Percentiles rank a stretch among this genome's conserved stretches.
These are phyloP conservation scores for Euthynnus affinis DNA, from an alignment of 2,797 vertebrate species.

Conservation along the genomic window DNA sequence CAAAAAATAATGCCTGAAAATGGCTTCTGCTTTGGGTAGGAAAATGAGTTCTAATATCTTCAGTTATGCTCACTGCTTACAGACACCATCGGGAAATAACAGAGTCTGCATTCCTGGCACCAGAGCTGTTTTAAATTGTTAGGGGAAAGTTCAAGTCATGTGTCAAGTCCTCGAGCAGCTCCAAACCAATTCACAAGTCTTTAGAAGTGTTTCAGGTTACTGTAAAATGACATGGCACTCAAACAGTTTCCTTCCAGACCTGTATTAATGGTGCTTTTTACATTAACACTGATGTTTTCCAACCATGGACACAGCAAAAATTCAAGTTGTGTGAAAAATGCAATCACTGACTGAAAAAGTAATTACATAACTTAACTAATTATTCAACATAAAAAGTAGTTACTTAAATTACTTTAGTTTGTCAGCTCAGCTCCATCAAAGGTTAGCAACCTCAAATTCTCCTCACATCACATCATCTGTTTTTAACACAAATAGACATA, in stretches of 20 bases:
- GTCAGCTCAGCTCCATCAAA: not conserved
- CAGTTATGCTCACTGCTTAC: slow-evolving; percentile 10
- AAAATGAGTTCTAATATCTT: slow-evolving; percentile 22
- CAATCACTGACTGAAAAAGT: too few species aligned
- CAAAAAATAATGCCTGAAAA: slow-evolving; percentile 19
- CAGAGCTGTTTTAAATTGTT: not conserved
- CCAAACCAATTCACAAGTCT: not conserved
- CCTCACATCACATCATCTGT: not conserved
- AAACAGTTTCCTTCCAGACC: not conserved
- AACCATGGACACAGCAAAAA: too few species aligned
- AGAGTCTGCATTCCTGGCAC: not conserved
- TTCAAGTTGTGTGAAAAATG: not conserved
- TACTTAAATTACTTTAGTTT: not conserved
- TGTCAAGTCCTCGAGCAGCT: not conserved
- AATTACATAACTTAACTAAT: too few species aligned
- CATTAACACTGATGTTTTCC: too few species aligned
- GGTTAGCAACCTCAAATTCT: not conserved
- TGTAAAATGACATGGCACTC: not conserved
- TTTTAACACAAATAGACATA: not conserved
- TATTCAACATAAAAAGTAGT: too few species aligned
- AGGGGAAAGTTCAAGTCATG: not conserved
- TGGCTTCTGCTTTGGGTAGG: slow-evolving; percentile 7
- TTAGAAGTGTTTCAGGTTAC: not conserved
- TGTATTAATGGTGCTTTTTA: too few species aligned
- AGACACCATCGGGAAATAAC: slow-evolving; percentile 14